Evolutionary conservation across 2,888 invertebrate species (phyloP), one percentile per base, ranked within the genome.

Genomic region (Drosophila tanythrix): DNA sequence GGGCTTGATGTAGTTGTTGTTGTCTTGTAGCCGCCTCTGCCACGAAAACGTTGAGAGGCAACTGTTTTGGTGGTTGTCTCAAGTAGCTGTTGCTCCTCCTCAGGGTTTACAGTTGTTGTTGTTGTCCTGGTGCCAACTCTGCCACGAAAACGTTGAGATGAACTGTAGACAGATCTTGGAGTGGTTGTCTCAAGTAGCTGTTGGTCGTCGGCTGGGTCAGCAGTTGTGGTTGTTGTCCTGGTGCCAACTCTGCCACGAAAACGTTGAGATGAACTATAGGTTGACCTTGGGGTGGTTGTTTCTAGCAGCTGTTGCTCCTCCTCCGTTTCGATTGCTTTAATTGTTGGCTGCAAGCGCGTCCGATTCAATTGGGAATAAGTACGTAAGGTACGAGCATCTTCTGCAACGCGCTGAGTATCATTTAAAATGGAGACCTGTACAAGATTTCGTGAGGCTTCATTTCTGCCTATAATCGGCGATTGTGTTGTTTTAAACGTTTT

Each of bases 401-500:
- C 78, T 2, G 56, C 53, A 18, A 7, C 36, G 3, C 70, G 50
- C n/a, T 76, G 71, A 11, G 29, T 29, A 31, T 78, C 74, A 3
- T 56, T 60, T 11, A 77, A 65, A 1, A 70, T 68, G 5, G 76
- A 81, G 13, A 74, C 51, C 52, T 83, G 69, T 0, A 85, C 70
- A 3, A 75, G 38, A 38, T 29, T 76, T 18, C 75, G 76, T 2
- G 74, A 70, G 29, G 78, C 75, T 46, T 73, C 74, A 43, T 78
- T 74, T 18, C 25, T 51, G 2, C 53, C 61, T 6, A 35, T 55
- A 7, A 36, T 31, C 8, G 57, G 29, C 4, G 48, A 38, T 3
- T n/a, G 50, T 18, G 69, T 68, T 3, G 79, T 77, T 29, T 69
- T 83, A n/a, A 90, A 86, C 0, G 81, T 70, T 64, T 90, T 90